Evolutionary conservation across 2,797 vertebrate genomes (phyloP), one percentile per base, ranked within the genome.

Genomic region (Sebastes miniatus): DNA sequence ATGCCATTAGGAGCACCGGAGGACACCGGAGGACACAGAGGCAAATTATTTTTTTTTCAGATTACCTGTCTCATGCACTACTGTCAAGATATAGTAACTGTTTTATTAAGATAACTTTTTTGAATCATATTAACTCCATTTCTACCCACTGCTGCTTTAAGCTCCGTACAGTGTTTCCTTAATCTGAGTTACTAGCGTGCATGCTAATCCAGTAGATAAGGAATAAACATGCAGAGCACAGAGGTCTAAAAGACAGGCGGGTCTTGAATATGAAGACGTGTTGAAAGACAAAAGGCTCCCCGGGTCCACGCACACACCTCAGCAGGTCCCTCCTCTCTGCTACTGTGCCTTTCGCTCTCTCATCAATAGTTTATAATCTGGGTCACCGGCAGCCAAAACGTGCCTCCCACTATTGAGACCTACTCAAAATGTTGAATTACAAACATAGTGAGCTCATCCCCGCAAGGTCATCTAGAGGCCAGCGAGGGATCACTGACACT

Each of bases 321-420:
- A 79, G 80, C 68, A 34, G 77, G 69, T 69, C 83, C 65, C 65
- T 52, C 59, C 69, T 79, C 77, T 87, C 80, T 24, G 69, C 82
- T 77, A 69, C 84, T 57, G 32, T 72, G 71, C 79, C 85, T 87
- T 87, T 89, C 87, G 82, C 86, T 89, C 78, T 81, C 90, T 92
- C 89, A 95, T 95, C 93, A 94, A 94, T 91, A 92, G 85, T 88
- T 91, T 77, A 93, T 94, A 91, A 90, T 88, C 69, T 83, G 86
- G 86, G 89, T 90, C 76, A 89, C 56, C 6, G 24, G 86, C 88
- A 83, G 78, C 80, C 68, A 72, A 79, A 61, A 68, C 31, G 73
- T 71, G 76, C 83, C 79, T 91, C 81, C 75, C 75, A 78, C 79
- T 57, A 52, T 68, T 82, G 87, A 87, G 89, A 76, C 86, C 72